Conservation (phyloP, 2,797 vertebrate species). For the Brotula barbata region DNA sequence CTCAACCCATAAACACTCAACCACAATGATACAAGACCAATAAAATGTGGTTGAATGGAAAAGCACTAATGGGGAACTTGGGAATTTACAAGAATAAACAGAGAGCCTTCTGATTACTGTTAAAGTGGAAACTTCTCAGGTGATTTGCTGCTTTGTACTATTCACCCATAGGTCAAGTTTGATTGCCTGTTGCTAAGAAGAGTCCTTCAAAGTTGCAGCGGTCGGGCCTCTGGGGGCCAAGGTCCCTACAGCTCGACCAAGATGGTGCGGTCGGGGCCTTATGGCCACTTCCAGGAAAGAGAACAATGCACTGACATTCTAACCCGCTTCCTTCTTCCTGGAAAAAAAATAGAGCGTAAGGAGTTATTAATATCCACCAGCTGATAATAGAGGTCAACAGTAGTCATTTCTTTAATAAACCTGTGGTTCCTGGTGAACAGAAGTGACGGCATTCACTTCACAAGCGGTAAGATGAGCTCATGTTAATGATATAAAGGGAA, state of each 20-base stretch:
- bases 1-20: slow-evolving; percentile 48
- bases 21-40: slow-evolving; percentile 47
- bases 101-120: slow-evolving; percentile 51
- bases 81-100: slow-evolving; percentile 54
- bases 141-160: slow-evolving; percentile 49
- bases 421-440: slow-evolving; percentile 17
- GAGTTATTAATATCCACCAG: slow-evolving; percentile 71
- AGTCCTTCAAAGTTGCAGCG: slow-evolving; percentile 37
- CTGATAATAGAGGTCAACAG: slow-evolving; percentile 44
- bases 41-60: slow-evolving; percentile 62
- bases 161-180: slow-evolving; percentile 47
- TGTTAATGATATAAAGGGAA: slow-evolving; percentile 25
- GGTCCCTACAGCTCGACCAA: slow-evolving; percentile 33
- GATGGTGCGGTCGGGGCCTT: slow-evolving; percentile 37
- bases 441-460: slow-evolving; percentile 38
- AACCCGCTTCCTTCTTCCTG: slow-evolving; percentile 63
- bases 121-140: slow-evolving; percentile 57
- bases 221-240: slow-evolving; percentile 21
- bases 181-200: slow-evolving; percentile 48
- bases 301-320: slow-evolving; percentile 72
- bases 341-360: slow-evolving; percentile 59
- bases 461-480: slow-evolving; percentile 16
- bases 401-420: slow-evolving; percentile 5
- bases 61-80: slow-evolving; percentile 48
- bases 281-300: slow-evolving; percentile 66